Percentiles rank a stretch among this genome's conserved stretches.
phyloP scores from a whole-genome alignment of 2,113 vertebrate genomes.

The Periophthalmus modestus region DNA sequence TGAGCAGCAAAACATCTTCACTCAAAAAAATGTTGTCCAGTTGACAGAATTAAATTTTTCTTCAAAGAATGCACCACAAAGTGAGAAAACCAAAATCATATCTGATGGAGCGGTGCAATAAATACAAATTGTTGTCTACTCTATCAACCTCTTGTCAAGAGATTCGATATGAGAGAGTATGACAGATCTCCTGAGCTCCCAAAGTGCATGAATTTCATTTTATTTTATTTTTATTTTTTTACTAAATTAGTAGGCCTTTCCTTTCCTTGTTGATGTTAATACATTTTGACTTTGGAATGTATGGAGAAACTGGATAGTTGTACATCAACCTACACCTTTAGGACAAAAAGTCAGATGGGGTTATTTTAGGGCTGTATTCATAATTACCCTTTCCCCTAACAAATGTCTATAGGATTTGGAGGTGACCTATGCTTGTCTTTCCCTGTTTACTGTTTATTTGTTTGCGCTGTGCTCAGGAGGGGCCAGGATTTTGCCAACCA shows the following conservation, averaged over 20 bases:
- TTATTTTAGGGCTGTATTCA: slow-evolving; percentile 21
- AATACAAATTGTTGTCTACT: no score
- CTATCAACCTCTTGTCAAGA: no score
- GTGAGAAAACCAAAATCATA: no score
- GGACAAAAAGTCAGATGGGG: not conserved
- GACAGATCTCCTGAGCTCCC: not conserved
- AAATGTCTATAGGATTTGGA: slow-evolving; percentile 11
- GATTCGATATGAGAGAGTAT: no score
- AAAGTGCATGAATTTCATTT: not conserved
- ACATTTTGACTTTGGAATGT: slow-evolving; percentile 9
- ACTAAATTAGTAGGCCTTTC: not conserved
- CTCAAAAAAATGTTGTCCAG: no score
- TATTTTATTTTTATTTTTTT: no score
- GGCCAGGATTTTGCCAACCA: slow-evolving; percentile 35
- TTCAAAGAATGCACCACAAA: no score
- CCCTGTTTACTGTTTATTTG: slow-evolving; percentile 43
- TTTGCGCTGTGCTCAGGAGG: slow-evolving; percentile 39
- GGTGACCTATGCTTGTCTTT: slow-evolving; percentile 30
- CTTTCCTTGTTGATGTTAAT: not conserved
- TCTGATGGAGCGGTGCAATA: no score
- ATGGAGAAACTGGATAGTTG: not conserved
- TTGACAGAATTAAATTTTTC: no score
- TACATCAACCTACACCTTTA: slow-evolving; percentile 1
- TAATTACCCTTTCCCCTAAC: slow-evolving; percentile 24
- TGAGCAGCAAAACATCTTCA: no score